A percentile compares a stretch with the other conserved stretches of the same genome.
These are phyloP conservation scores for Columba livia DNA, from an alignment of 2,113 vertebrate genomes.

Conservation along the genomic window DNA sequence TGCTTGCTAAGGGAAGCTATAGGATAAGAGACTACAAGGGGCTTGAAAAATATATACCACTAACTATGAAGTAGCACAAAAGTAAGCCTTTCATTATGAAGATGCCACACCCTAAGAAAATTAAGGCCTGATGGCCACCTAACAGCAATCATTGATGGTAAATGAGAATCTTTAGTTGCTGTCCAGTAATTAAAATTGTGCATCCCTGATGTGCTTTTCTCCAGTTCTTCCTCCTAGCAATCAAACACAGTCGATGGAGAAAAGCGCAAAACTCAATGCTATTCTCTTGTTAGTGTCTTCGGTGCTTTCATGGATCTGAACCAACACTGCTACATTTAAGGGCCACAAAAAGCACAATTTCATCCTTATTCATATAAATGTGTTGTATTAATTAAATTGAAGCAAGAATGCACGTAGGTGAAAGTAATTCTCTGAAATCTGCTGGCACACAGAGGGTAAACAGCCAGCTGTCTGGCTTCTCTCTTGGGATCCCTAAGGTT, in stretches of 20 bases:
- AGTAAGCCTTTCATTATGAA: neutral
- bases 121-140: neutral
- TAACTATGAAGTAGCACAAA: neutral
- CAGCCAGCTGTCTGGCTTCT: neutral
- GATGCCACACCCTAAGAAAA: neutral
- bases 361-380: neutral
- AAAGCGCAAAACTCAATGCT: neutral
- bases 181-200: neutral
- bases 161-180: neutral
- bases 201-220: neutral
- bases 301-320: neutral
- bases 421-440: constrained; percentile 11
- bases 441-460: neutral
- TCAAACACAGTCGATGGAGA: neutral
- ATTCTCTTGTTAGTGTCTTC: neutral
- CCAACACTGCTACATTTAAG: neutral
- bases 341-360: neutral
- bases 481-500: neutral
- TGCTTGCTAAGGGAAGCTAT: neutral
- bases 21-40: neutral
- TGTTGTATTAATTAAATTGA: neutral
- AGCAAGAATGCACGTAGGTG: neutral
- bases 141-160: neutral
- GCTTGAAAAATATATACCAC: neutral
- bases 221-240: neutral